These are phyloP conservation scores for Trachymyrmex cornetzi DNA, from an alignment of 1,140 invertebrate genomes.

Conservation along the genomic window DNA sequence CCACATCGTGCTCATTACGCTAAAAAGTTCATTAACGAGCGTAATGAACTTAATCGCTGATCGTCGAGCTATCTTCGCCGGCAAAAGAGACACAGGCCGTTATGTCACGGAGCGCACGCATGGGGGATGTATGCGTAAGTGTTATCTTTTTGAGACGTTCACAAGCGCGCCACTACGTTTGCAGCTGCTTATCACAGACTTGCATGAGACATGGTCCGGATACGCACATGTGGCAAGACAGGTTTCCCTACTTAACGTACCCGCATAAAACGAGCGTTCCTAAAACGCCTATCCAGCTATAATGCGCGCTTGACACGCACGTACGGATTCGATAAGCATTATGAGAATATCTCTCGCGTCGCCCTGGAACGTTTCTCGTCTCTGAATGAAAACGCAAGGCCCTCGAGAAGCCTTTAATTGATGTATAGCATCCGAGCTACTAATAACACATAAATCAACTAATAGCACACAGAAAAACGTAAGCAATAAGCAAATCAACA, in stretches of 20 bases:
- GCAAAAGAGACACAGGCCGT: conserved; percentile 24
- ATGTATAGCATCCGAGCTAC: not conserved
- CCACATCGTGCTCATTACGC: conserved; percentile 56
- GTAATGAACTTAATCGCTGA: conserved; percentile 72
- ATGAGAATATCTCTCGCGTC: conserved; percentile 7
- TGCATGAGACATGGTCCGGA: conserved; percentile 72
- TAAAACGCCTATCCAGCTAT: conserved; percentile 39
- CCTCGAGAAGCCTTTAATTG: not conserved
- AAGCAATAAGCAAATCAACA: too few species aligned
- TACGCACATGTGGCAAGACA: conserved; percentile 58
- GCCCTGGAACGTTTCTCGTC: not conserved
- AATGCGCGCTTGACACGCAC: conserved; percentile 36
- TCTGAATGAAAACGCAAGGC: not conserved
- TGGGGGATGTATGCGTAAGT: conserved; percentile 18
- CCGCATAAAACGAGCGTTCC: conserved; percentile 71
- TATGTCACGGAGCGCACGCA: not conserved
- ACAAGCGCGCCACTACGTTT: conserved; percentile 4
- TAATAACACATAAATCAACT: too few species aligned
- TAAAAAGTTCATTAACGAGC: conserved; percentile 61
- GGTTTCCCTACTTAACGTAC: conserved; percentile 73
- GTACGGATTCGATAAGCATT: conserved; percentile 46
- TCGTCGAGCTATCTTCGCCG: conserved; percentile 59
- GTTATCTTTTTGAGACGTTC: conserved; percentile 51
- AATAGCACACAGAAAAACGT: too few species aligned
- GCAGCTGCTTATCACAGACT: conserved; percentile 58